Conservation (phyloP, 2,113 vertebrate species). For the Vanacampus margaritifer region DNA sequence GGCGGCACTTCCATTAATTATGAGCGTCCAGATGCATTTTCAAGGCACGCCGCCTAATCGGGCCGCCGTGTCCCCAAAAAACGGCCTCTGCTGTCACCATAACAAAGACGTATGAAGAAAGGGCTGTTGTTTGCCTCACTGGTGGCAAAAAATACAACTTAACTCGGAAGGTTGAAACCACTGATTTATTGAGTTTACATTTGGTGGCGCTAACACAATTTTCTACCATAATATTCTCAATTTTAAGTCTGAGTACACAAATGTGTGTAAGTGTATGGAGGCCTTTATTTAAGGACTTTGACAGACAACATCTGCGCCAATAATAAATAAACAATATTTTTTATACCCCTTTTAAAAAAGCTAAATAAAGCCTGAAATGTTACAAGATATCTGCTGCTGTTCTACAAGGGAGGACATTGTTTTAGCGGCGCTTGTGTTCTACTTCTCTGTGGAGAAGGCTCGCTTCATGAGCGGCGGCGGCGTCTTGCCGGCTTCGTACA, state of each 20-base stretch:
- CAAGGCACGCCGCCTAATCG: conserved; percentile 1
- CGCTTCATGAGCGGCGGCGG: conserved; percentile 94
- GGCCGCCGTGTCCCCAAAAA: conserved; percentile 13
- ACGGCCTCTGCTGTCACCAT: conserved; percentile 24
- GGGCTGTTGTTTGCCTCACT: not conserved
- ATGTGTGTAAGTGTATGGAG: not conserved
- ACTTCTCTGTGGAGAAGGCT: conserved; percentile 97
- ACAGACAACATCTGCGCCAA: conserved; percentile 9
- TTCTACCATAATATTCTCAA: not conserved
- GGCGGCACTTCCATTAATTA: conserved; percentile 27
- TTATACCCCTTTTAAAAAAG: not conserved
- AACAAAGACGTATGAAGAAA: conserved; percentile 25
- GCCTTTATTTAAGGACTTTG: conserved; percentile 7
- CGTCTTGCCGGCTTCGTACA: conserved; percentile 88
- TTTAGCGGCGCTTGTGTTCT: conserved; percentile 17
- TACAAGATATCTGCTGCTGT: not conserved
- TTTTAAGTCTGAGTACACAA: not conserved
- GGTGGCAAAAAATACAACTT: not conserved
- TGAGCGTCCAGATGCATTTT: too few species aligned
- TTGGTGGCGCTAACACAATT: not conserved
- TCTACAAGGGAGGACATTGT: not conserved
- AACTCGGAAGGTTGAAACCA: not conserved
- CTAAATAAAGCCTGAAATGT: not conserved
- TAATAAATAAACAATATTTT: conserved; percentile 57
- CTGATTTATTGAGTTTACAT: not conserved